A percentile compares a stretch with the other conserved stretches of the same genome.
Evolutionary conservation across 2,113 vertebrate genomes (phyloP).

Genomic region (Amphiprion percula): DNA sequence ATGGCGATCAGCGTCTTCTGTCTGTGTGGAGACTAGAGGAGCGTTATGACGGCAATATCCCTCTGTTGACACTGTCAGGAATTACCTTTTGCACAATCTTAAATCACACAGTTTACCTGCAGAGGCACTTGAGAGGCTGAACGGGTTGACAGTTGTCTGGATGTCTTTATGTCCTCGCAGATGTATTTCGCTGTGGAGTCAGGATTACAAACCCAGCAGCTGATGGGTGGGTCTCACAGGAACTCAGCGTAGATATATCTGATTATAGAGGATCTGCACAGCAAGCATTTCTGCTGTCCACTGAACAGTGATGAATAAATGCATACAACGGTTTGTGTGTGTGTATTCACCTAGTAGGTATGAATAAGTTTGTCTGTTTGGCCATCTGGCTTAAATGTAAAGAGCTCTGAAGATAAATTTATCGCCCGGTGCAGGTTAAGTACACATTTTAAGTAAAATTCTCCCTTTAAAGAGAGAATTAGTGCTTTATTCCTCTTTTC

Average conservation of each 20-base stretch:
- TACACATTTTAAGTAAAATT: conserved; percentile 14
- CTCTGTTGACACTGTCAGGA: conserved; percentile 51
- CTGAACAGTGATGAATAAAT: background rate
- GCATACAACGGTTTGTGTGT: background rate
- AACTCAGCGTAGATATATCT: conserved; percentile 2
- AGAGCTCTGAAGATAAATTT: background rate
- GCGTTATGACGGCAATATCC: conserved; percentile 48
- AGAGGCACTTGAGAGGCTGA: conserved; percentile 24
- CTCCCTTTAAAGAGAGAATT: background rate
- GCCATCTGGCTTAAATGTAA: background rate
- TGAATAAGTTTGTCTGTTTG: background rate
- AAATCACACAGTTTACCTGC: conserved; percentile 55
- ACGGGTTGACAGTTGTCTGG: background rate
- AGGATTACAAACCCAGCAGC: conserved; percentile 30
- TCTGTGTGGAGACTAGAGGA: conserved; percentile 49
- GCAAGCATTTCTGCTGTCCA: conserved; percentile 3
- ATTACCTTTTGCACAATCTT: conserved; percentile 36
- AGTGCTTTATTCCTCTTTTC: conserved; percentile 11
- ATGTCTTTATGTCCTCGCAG: background rate
- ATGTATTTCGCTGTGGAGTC: background rate
- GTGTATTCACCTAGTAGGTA: background rate
- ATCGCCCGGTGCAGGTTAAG: background rate
- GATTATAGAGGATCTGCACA: conserved; percentile 19
- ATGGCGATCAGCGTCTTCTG: conserved; percentile 72
- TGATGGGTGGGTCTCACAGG: conserved; percentile 17